A percentile compares a stretch with the other conserved stretches of the same genome.
Evolutionary conservation across 2,797 vertebrate genomes (phyloP).

Genomic region (Liparis tanakae): DNA sequence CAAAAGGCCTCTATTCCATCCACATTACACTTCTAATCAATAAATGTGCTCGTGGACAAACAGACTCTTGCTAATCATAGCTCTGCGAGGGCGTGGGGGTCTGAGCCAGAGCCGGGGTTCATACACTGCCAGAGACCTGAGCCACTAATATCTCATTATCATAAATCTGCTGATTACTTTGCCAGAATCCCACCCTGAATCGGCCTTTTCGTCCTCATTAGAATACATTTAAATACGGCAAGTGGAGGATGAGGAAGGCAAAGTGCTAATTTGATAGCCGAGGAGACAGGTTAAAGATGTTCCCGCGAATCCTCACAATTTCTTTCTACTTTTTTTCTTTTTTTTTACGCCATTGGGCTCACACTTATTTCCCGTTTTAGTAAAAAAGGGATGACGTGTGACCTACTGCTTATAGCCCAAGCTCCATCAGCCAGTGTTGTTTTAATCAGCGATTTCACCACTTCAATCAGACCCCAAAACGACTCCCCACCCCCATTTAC

Average conservation of each 20-base stretch:
- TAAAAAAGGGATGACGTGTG: constrained; percentile 52
- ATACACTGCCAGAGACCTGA: constrained; percentile 38
- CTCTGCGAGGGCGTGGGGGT: constrained; percentile 29
- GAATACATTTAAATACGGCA: constrained; percentile 77
- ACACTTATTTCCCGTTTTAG: constrained; percentile 50
- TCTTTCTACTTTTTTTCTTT: constrained; percentile 20
- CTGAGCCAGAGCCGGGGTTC: constrained; percentile 29
- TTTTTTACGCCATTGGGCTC: constrained; percentile 15
- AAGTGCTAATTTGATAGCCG: constrained; percentile 62
- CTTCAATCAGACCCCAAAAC: constrained; percentile 42
- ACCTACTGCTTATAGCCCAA: constrained; percentile 35
- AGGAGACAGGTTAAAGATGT: constrained; percentile 66
- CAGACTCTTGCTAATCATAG: constrained; percentile 56
- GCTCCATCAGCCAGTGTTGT: constrained; percentile 27
- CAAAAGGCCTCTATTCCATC: constrained; percentile 42
- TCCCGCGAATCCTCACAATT: constrained; percentile 33
- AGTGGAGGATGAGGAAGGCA: constrained; percentile 35
- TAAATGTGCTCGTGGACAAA: constrained; percentile 45
- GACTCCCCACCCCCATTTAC: constrained; percentile 7
- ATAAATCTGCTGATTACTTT: constrained; percentile 73
- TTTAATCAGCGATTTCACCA: constrained; percentile 59
- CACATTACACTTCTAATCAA: constrained; percentile 63
- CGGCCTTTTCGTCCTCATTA: constrained; percentile 70
- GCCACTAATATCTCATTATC: constrained; percentile 72
- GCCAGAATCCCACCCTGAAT: constrained; percentile 53